Evolutionary conservation across 35 echinoderm and acorn worm species (phyloP).

Genomic region (Patiria miniata): DNA sequence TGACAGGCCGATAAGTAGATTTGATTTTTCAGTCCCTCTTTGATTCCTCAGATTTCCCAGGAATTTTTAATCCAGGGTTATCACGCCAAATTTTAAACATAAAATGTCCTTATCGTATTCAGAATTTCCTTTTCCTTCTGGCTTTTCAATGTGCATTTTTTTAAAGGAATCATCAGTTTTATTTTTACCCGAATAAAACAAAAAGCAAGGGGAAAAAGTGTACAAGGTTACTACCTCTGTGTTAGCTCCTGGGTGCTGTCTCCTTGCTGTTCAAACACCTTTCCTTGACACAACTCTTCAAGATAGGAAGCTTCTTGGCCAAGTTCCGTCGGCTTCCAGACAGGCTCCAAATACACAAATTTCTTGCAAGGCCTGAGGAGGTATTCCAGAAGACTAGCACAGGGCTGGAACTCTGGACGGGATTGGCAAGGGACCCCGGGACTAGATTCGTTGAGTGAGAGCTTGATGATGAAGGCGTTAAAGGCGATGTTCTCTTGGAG

Average conservation of each 20-base stretch:
- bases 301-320: neutral
- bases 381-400: neutral
- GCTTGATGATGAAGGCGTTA: neutral
- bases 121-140: too few relatives aligned
- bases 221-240: neutral
- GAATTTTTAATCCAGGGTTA: too few relatives aligned
- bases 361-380: neutral
- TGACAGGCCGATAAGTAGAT: too few relatives aligned
- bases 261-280: neutral
- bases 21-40: too few relatives aligned
- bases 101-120: too few relatives aligned
- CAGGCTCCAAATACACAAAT: neutral
- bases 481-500: conserved; percentile 2
- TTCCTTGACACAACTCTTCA: neutral
- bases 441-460: neutral
- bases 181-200: too few relatives aligned
- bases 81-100: too few relatives aligned
- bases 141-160: too few relatives aligned
- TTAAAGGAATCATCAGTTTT: too few relatives aligned
- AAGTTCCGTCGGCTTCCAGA: neutral
- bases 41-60: too few relatives aligned
- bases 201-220: too few relatives aligned
- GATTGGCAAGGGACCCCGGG: neutral
- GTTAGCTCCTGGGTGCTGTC: neutral
- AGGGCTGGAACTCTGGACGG: neutral